A percentile compares a stretch with the other conserved stretches of the same genome.
Conservation (phyloP, 2,113 vertebrate species). For the Willisornis vidua region DNA sequence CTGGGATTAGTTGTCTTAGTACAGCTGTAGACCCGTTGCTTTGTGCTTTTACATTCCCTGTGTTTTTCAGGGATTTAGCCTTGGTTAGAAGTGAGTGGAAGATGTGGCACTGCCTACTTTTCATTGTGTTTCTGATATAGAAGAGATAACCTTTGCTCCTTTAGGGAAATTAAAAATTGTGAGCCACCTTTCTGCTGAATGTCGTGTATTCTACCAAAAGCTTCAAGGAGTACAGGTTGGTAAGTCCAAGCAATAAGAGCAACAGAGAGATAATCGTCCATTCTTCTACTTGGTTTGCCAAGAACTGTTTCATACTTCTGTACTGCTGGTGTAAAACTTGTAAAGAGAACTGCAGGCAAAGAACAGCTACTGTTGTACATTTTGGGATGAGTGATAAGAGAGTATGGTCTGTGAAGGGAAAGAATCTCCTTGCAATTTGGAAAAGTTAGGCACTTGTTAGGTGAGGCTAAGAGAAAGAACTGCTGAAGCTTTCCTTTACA, state of each 20-base stretch:
- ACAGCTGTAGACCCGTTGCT: not conserved
- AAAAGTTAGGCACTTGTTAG: not conserved
- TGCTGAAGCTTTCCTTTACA: not conserved
- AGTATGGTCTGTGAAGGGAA: not conserved
- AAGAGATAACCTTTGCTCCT: not conserved
- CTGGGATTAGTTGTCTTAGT: not conserved
- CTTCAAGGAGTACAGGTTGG: not conserved
- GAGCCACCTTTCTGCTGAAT: not conserved
- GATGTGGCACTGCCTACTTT: not conserved
- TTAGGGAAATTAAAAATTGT: not conserved
- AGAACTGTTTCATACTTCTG: not conserved
- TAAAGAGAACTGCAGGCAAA: not conserved
- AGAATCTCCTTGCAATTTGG: not conserved
- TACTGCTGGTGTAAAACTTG: not conserved
- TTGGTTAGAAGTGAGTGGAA: not conserved
- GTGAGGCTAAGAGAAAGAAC: not conserved
- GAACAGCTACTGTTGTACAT: not conserved
- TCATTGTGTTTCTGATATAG: not conserved
- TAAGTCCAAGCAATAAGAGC: not conserved
- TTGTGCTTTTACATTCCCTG: not conserved
- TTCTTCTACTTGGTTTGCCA: not conserved
- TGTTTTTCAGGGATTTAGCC: not conserved
- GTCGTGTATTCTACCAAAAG: not conserved
- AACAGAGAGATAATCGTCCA: not conserved
- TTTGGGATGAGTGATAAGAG: not conserved